A percentile compares a stretch with the other conserved stretches of the same genome.
phyloP scores from a whole-genome alignment of 2,888 invertebrate genomes.

The Tyria jacobaeae region DNA sequence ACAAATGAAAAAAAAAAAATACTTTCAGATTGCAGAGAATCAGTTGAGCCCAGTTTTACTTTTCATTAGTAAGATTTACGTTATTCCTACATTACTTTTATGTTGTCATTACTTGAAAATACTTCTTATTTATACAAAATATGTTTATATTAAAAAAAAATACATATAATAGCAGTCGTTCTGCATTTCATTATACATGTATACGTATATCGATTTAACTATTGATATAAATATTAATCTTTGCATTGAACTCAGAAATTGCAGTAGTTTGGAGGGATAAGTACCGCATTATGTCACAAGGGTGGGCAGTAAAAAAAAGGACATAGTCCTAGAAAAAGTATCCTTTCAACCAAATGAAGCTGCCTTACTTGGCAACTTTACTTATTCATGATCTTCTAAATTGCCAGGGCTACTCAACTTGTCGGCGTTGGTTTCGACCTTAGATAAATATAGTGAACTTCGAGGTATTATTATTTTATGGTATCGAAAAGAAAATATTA shows the following conservation, averaged over 20 bases:
- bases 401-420: constrained; percentile 50
- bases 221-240: constrained; percentile 74
- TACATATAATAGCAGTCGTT: constrained; percentile 42
- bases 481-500: constrained; percentile 9
- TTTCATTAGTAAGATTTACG: too few relatives aligned
- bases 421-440: constrained; percentile 21
- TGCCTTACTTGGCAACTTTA: constrained; percentile 61
- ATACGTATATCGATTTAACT: too few relatives aligned
- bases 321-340: constrained; percentile 52
- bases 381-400: constrained; percentile 67
- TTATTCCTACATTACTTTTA: too few relatives aligned
- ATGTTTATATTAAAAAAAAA: too few relatives aligned
- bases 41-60: too few relatives aligned
- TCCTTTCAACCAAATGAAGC: constrained; percentile 52
- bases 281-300: constrained; percentile 72
- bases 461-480: constrained; percentile 12
- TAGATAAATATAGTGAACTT: constrained; percentile 10
- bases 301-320: constrained; percentile 56
- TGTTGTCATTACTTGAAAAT: too few relatives aligned
- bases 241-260: constrained; percentile 72
- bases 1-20: too few relatives aligned
- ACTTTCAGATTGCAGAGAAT: too few relatives aligned
- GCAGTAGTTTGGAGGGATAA: constrained; percentile 79
- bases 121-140: too few relatives aligned
- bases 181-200: too few relatives aligned